Evolutionary conservation across 2,797 vertebrate genomes (phyloP).

Genomic region (Novumbra hubbsi): DNA sequence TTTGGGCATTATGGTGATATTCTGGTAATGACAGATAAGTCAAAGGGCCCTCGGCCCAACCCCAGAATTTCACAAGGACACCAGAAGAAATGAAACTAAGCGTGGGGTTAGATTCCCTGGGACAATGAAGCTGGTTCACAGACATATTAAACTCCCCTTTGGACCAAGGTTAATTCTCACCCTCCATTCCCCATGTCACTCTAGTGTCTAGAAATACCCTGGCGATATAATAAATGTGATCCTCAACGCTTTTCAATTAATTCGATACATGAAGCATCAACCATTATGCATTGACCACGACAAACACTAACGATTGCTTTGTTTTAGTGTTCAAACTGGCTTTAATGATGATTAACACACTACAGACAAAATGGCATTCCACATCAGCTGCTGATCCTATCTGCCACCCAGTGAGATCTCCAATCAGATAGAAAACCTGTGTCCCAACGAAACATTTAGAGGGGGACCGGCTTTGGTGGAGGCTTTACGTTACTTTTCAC

Average conservation of each 20-base stretch:
- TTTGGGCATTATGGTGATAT: conserved; percentile 14
- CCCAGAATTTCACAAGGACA: conserved; percentile 34
- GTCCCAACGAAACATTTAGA: background rate
- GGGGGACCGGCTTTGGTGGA: background rate
- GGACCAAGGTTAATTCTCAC: background rate
- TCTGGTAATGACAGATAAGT: conserved; percentile 25
- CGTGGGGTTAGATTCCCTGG: conserved; percentile 6
- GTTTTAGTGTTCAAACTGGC: background rate
- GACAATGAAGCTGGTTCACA: conserved; percentile 1
- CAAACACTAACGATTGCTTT: conserved; percentile 3
- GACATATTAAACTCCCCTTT: background rate
- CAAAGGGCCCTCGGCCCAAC: conserved; percentile 16
- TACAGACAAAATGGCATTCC: background rate
- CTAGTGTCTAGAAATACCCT: background rate
- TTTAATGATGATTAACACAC: conserved; percentile 9
- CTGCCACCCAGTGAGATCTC: background rate
- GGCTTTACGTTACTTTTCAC: background rate
- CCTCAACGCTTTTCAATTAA: background rate
- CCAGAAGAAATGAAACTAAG: conserved; percentile 27
- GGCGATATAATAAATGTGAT: background rate
- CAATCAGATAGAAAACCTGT: background rate
- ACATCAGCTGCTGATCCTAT: background rate
- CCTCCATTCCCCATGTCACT: background rate
- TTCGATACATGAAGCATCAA: background rate
- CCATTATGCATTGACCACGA: background rate